Percentiles rank a stretch among this genome's conserved stretches.
phyloP scores from a whole-genome alignment of 2,797 vertebrate species.

The Holocentrus rufus region DNA sequence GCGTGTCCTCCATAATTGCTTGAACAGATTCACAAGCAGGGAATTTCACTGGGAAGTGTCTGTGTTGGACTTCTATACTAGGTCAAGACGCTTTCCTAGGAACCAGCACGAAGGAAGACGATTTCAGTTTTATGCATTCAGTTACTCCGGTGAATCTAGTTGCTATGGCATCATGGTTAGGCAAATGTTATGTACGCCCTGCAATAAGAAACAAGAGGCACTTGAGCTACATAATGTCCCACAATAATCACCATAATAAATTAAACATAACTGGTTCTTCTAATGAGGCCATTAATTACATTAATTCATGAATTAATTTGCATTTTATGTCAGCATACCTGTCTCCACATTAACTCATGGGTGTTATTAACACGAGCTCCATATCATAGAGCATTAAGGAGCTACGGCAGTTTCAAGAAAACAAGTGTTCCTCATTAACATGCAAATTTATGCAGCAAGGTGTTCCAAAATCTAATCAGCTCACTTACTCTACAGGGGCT shows the following conservation, averaged over 20 bases:
- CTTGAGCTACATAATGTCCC: not conserved
- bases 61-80: conserved; percentile 45
- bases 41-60: conserved; percentile 56
- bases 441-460: too few relatives aligned
- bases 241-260: not conserved
- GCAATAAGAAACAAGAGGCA: not conserved
- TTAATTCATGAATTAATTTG: conserved; percentile 5
- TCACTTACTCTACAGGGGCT: too few relatives aligned
- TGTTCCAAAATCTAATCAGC: too few relatives aligned
- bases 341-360: not conserved
- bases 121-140: not conserved
- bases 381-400: not conserved
- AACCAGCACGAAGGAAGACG: not conserved
- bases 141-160: not conserved
- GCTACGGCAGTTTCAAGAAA: not conserved
- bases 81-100: conserved; percentile 31
- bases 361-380: too few relatives aligned
- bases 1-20: conserved; percentile 24
- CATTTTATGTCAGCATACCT: not conserved
- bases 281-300: not conserved
- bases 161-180: conserved; percentile 3
- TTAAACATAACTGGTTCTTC: conserved; percentile 4
- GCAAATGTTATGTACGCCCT: not conserved
- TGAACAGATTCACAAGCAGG: conserved; percentile 38
- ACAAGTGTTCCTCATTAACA: not conserved